These are phyloP conservation scores for Gryllus bimaculatus DNA, from an alignment of 1,140 invertebrate species.

Conservation along the genomic window DNA sequence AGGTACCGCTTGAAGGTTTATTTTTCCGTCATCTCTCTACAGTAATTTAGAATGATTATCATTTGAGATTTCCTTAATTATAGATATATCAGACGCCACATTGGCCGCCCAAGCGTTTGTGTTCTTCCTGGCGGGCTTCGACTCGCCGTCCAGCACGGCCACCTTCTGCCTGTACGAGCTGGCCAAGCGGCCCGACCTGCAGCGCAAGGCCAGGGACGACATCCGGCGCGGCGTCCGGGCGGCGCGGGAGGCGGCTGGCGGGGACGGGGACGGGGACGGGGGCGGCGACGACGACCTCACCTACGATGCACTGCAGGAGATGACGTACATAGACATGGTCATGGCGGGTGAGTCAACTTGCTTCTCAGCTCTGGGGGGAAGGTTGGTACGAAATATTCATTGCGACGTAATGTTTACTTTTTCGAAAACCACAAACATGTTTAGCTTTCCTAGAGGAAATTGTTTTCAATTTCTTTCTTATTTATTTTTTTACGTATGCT, in stretches of 20 bases:
- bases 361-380: not conserved
- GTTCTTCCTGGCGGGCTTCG: conserved; percentile 37
- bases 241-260: too few relatives aligned
- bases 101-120: conserved; percentile 25
- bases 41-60: too few relatives aligned
- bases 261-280: conserved; percentile 14
- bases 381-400: too few relatives aligned
- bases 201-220: conserved; percentile 36
- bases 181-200: conserved; percentile 36
- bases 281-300: conserved; percentile 23
- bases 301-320: conserved; percentile 34
- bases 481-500: too few relatives aligned
- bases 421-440: too few relatives aligned
- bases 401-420: too few relatives aligned
- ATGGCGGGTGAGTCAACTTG: conserved; percentile 20
- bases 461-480: too few relatives aligned
- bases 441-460: too few relatives aligned
- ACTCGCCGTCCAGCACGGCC: conserved; percentile 38
- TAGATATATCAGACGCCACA: conserved; percentile 15
- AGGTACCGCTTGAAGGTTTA: too few relatives aligned
- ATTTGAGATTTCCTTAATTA: too few relatives aligned
- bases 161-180: conserved; percentile 33
- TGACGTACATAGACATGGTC: conserved; percentile 37
- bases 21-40: too few relatives aligned
- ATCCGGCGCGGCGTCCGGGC: conserved; percentile 27